Base-by-base conservation (phyloP, 2,888 invertebrate genomes). In the Dascillus cervinus region DNA sequence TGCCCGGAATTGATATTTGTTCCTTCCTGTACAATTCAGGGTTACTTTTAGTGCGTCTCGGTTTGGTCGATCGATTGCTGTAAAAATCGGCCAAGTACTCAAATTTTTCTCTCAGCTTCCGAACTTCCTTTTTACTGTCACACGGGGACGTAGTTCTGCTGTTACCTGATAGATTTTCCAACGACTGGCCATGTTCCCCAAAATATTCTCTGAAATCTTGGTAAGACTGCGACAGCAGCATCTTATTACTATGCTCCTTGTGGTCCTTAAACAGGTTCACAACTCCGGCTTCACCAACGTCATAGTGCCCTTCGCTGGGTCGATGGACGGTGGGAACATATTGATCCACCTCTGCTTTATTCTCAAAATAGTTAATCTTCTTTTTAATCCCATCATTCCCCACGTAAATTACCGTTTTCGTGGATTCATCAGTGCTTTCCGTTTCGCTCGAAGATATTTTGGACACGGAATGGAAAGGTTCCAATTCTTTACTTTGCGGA, bases 341-440 rank as follows among this genome's bases (percentile, higher is more conserved):
- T 26, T 66, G 59, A n/a, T 71, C 70, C 15, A 67, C 62, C 3
- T 69, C 60, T 44, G 74, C 72, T 0, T 76, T 77, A 2, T 77
- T 78, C 61, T 88, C 87, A 55, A 86, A 88, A 62, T 82, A 87
- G 57, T 83, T 79, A 1, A 88, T 80, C 60, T 82, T 87, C 49
- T 77, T 76, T 33, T 77, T 72, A 1, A 84, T 77, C 44, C 76
- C 76, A 34, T 79, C 77, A 2, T 70, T 67, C 4, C 67, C 72
- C 21, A 71, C 67, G 43, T 70, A 73, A 30, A 82, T 77, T 1
- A 80, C 80, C 1, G 83, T 83, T 59, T 69, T 75, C 24, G 75
- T 74, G 1, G 83, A 82, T 23, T 78, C 71, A 49, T 83, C 82
- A 0, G 82, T 83, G 53, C 81, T 79, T 56, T 83, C 82, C 1